These are phyloP conservation scores for Mnemiopsis leidyi DNA, from an alignment of 37 sponge, comb jelly and placozoan species.

Conservation along the genomic window DNA sequence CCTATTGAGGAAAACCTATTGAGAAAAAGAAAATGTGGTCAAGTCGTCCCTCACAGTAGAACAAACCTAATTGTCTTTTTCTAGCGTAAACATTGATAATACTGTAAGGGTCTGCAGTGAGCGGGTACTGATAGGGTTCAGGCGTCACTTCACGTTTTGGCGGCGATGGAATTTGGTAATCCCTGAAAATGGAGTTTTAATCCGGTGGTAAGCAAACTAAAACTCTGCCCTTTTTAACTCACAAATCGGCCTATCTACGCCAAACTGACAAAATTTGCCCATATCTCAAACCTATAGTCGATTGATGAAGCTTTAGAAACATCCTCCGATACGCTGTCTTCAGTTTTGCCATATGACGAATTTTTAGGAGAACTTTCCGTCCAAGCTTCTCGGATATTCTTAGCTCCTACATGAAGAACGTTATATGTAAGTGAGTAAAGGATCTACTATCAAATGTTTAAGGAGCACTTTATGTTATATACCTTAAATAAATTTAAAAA, in stretches of 20 bases:
- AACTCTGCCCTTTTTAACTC: too few species aligned
- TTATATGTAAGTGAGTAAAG: too few species aligned
- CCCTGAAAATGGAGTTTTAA: not conserved
- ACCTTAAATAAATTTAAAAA: too few species aligned
- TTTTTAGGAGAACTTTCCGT: not conserved
- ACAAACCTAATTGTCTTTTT: slow-evolving; percentile 7
- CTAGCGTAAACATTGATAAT: slow-evolving; percentile 63
- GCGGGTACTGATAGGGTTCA: slow-evolving; percentile 34
- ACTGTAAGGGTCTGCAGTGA: slow-evolving; percentile 37
- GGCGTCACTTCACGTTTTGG: slow-evolving; percentile 6
- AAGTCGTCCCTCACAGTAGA: too few species aligned
- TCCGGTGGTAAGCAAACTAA: too few species aligned
- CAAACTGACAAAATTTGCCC: too few species aligned
- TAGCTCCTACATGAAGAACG: not conserved
- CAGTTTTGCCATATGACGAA: not conserved
- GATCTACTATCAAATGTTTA: too few species aligned
- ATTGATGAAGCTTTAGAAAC: not conserved
- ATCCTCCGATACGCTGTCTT: not conserved
- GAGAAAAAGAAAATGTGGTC: too few species aligned
- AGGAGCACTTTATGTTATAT: too few species aligned
- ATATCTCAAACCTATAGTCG: not conserved
- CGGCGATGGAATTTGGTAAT: slow-evolving; percentile 14
- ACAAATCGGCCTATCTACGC: too few species aligned
- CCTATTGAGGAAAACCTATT: too few species aligned
- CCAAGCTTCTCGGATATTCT: not conserved